Base-by-base conservation (phyloP, 2,797 vertebrate species). In the Lacerta viridis region DNA sequence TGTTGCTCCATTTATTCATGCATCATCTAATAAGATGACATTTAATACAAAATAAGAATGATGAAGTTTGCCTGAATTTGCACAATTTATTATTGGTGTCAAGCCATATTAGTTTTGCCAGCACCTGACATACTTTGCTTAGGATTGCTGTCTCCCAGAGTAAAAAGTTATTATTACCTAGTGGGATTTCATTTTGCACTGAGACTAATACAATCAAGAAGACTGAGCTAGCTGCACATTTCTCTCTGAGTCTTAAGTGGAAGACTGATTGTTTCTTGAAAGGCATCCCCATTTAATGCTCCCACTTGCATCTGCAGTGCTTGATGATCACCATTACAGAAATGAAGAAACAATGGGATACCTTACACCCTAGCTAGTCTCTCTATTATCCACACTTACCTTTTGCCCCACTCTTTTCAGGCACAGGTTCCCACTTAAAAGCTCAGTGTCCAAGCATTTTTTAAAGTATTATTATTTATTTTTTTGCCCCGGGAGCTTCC, bases 1-100 rank as follows among this genome's bases (percentile, higher is more conserved):
- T 91, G 55, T 83, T 85, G 80, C 64, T 78, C 83, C 82, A 50
- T 92, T 91, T 88, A 92, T 94, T 80, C 93, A 88, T 91, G 92
- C 83, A 91, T 96, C 92, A 93, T 85, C 92, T 92, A 95, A 94
- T 83, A 93, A 88, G 88, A 90, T 95, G 95, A 92, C 93, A 93
- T 95, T 93, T 95, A 91, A 94, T 91, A 93, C 87, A 94, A 94
- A 96, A 92, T 94, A 93, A 94, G 94, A 96, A 91, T 92, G 69
- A 95, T 92, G 93, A 95, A 94, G 92, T 74, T 94, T 80, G 2
- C 80, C 71, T 83, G 69, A 93, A 95, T 96, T 93, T 93, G 88
- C 10, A 1, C 87, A 95, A 94, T 95, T 95, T 95, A 93, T 95
- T 95, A 93, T 77, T 90, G 64, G 88, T 95, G 92, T 95, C 94